phyloP scores from a whole-genome alignment of 2,888 invertebrate species.

The Clivina fossor region DNA sequence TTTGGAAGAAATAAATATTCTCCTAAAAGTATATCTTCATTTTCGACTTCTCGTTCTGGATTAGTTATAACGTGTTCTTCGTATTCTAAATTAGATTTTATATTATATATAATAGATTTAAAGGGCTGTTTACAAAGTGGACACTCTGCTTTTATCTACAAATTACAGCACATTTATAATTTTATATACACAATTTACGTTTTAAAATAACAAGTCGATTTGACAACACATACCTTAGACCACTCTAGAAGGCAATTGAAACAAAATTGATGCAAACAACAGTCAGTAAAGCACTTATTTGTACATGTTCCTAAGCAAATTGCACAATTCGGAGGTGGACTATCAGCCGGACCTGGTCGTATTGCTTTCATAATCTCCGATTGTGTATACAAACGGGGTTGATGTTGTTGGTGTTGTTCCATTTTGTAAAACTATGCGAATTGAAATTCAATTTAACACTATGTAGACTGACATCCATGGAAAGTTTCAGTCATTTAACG shows the following conservation, averaged over 20 bases:
- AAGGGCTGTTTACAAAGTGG: conserved; percentile 93
- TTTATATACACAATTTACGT: neutral
- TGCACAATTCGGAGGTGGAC: conserved; percentile 85
- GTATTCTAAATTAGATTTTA: conserved; percentile 82
- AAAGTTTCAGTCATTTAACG: too few relatives aligned
- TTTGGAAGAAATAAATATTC: conserved; percentile 45
- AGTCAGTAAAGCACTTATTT: conserved; percentile 89
- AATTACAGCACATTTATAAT: too few relatives aligned
- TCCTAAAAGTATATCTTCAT: conserved; percentile 42
- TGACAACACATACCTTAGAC: conserved; percentile 71
- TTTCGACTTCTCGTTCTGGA: conserved; percentile 43
- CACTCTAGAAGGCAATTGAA: conserved; percentile 90
- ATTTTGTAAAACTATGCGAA: conserved; percentile 13
- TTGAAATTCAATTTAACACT: conserved; percentile 1
- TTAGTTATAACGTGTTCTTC: conserved; percentile 71
- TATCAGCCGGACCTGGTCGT: conserved; percentile 42
- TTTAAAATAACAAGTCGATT: neutral
- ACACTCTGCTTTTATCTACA: conserved; percentile 86
- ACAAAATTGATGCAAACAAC: conserved; percentile 92
- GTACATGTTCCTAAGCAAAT: conserved; percentile 86
- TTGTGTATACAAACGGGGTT: conserved; percentile 24
- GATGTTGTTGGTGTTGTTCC: conserved; percentile 28
- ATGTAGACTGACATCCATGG: conserved; percentile 3
- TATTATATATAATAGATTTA: conserved; percentile 89
- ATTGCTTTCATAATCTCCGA: conserved; percentile 32